Evolutionary conservation across 1,140 invertebrate genomes (phyloP), one percentile per base, ranked within the genome.

Genomic region (Capitella teleta): DNA sequence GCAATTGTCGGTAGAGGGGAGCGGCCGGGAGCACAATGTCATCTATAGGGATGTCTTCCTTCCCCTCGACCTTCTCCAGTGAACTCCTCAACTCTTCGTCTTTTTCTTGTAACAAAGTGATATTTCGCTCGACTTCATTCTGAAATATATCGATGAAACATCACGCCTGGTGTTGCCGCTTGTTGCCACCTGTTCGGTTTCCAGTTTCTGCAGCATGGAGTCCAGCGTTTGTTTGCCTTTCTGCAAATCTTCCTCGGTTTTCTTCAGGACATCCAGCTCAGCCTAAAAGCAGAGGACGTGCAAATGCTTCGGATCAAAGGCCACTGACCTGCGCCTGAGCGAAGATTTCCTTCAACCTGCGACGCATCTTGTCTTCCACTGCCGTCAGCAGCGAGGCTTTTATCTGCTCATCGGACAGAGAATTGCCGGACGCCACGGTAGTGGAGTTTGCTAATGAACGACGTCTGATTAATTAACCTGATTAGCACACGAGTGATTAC

Each of bases 21-120:
- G 92, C 86, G 50, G 91, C 91, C 5, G 94, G 93, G 21, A 87
- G 89, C 47, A 98, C 92, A 52, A 91, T 92, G 68, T 97, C 90
- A 75, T 98, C 95, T 43, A 95, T 85, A 73, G 92, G 86, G 58
- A 95, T 45, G 77, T 82, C 61, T 81, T 77, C 85, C 56, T 87
- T 81, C 51, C 82, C 56, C 12, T 83, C 80, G 36, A 91, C 75
- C 58, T 84, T 82, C 44, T 80, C 77, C 23, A 94, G 79, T 56
- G 84, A 82, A 61, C 84, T 82, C 60, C 87, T 81, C 43, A 97
- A 74, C 71, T 95, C 87, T 49, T 79, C 75, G 66, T 90, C 84
- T 65, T 93, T 93, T 52, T 90, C 85, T 69, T 82, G 79, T 45
- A 94, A 51, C 18, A 88, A 76, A 54, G 74, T 77, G 19, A 93